Evolutionary conservation across 2,797 vertebrate genomes (phyloP).

Genomic region (Ctenosaura bakeri): DNA sequence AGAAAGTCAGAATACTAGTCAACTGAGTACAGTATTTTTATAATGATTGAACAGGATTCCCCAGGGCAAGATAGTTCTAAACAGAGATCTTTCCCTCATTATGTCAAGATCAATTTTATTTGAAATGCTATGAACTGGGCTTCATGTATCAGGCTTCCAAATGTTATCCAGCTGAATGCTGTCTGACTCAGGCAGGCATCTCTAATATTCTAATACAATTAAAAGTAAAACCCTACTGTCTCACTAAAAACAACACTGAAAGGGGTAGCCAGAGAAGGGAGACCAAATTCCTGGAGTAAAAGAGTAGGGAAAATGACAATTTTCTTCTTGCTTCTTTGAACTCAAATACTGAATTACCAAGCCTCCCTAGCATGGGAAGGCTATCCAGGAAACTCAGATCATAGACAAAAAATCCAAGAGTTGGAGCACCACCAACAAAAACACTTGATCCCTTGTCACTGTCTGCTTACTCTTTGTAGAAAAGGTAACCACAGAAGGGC

Average conservation of each 20-base stretch:
- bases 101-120: neutral
- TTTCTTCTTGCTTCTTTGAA: neutral
- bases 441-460: neutral
- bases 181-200: no score
- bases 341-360: neutral
- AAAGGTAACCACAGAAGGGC: no score
- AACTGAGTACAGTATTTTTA: no score
- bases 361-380: no score
- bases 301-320: neutral
- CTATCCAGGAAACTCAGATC: no score
- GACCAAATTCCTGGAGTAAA: neutral
- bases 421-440: neutral
- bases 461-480: no score
- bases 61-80: neutral
- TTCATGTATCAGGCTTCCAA: no score
- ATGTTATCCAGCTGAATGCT: no score
- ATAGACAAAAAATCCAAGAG: neutral
- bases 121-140: neutral
- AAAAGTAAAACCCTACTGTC: neutral
- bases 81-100: neutral
- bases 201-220: no score
- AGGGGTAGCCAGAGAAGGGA: neutral
- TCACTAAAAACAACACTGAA: neutral
- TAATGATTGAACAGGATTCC: neutral
- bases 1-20: neutral